Base-by-base conservation (phyloP, 1,140 invertebrate genomes). In the Schlechtendalia chinensis region DNA sequence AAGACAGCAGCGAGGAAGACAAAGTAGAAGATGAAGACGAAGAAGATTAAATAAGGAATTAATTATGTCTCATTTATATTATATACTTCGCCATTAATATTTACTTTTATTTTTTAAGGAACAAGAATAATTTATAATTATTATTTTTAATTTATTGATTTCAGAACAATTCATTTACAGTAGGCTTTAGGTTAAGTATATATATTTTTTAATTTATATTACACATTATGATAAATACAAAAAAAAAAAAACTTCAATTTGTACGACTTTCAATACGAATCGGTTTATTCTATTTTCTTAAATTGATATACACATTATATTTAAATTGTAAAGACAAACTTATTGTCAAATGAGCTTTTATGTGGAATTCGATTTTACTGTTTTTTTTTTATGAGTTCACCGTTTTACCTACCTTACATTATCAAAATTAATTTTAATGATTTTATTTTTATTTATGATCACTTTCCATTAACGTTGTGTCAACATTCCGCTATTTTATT, bases 21-120 rank as follows among this genome's bases (percentile, higher is more conserved):
- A 54, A 59, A 8, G 59, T 29, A 29, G 59, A 63, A 32, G 61
- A 63, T 19, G 61, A 32, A 32, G 61, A 63, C 22, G 39, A 56
- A 58, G 72, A 75, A 39, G 72, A 75, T 56, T 75, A 75, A 75
- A 58, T 58, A 4, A 1, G n/a, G 32, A 58, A 58, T 75, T 58
- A 59, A 32, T 39, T 24, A 10, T 59, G 4, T 77, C 27, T 47
- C 45, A 69, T n/a, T n/a, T n/a, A n/a, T 69, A 69, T 16, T 17
- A 56, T 39, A 39, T 59, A 56, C 24, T 58, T 77, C 32, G 12
- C 53, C 47, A 77, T 22, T 77, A 77, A 77, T 77, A 45, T 59
- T 39, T 45, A 39, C 32, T 77, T n/a, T 39, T 77, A 39, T 45
- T 45, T 39, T 22, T 22, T 58, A 32, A 58, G 45, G 65, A 27